Evolutionary conservation across 1,140 invertebrate genomes (phyloP), one percentile per base, ranked within the genome.

Genomic region (Diachasmimorpha longicaudata): DNA sequence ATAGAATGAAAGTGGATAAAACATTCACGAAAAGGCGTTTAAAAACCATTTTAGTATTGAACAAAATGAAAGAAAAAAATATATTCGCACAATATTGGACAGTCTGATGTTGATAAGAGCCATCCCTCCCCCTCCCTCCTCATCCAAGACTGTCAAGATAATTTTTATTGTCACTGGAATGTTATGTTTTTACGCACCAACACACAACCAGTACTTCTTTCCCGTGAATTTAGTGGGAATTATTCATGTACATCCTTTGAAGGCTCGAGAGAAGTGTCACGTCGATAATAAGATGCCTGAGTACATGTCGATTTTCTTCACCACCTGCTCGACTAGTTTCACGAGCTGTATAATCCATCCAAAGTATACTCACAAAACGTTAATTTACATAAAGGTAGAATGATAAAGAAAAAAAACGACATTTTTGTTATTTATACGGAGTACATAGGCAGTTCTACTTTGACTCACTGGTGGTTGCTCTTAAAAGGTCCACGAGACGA

Each of bases 311-410:
- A 70, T 44, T 44, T 25, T n/a, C 37, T 48, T 42, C 14, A 46
- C 42, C 69, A 70, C 42, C 69, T 70, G 69, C 69, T 48, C 42
- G 69, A 70, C 69, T 70, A 70, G 39, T 70, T 48, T 70, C 19
- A 70, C 42, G 42, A 70, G n/a, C 58, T 63, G 58, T 63, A 63
- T 63, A 23, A 63, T 63, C 58, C 58, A 11, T 31, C 58, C 58
- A 63, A 63, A 63, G 58, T 63, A 63, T 63, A 25, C 58, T 63
- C 23, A 63, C 67, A 21, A 39, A 70, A 39, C 10, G 13, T 46
- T n/a, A 10, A 70, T 25, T 44, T 70, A 44, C 58, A 63, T 63
- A 44, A 70, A 70, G 21, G 37, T 44, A 23, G 39, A 70, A 44
- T 21, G 42, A 46, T 44, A 46, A 70, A 25, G 3, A 63, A 63